Conservation (phyloP, 2,797 vertebrate genomes). For the Manis pentadactyla region DNA sequence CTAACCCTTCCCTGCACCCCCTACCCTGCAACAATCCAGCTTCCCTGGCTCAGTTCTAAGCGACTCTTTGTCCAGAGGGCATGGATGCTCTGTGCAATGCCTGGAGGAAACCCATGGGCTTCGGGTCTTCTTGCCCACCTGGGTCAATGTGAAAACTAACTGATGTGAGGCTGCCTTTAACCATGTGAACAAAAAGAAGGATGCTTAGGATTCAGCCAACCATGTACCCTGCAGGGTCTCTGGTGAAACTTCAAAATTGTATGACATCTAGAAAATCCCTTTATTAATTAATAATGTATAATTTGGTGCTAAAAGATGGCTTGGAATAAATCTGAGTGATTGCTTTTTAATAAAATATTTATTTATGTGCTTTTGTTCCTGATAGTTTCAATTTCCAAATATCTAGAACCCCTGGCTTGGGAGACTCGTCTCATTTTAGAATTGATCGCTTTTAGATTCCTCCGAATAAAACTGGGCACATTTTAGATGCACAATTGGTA, state of each 20-base stretch:
- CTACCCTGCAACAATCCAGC: not conserved
- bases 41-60: not conserved
- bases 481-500: conserved; percentile 9
- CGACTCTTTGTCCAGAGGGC: not conserved
- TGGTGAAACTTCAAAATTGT: not conserved
- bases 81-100: not conserved
- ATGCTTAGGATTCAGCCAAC: not conserved
- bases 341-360: conserved; percentile 3
- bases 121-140: not conserved
- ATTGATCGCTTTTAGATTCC: conserved; percentile 17
- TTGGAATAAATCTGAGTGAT: not conserved
- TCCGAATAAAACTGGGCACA: not conserved
- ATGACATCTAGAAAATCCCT: not conserved
- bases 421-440: not conserved
- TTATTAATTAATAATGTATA: not conserved
- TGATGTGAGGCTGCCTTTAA: not conserved
- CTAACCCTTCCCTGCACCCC: not conserved
- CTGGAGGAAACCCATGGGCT: not conserved
- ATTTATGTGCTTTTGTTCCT: not conserved
- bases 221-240: not conserved
- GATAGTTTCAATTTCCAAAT: conserved; percentile 1
- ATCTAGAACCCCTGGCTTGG: not conserved
- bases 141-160: not conserved
- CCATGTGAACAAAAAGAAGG: not conserved
- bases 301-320: not conserved